A percentile compares a stretch with the other conserved stretches of the same genome.
These are phyloP conservation scores for Podilymbus podiceps DNA, from an alignment of 2,113 vertebrate species.

Conservation along the genomic window DNA sequence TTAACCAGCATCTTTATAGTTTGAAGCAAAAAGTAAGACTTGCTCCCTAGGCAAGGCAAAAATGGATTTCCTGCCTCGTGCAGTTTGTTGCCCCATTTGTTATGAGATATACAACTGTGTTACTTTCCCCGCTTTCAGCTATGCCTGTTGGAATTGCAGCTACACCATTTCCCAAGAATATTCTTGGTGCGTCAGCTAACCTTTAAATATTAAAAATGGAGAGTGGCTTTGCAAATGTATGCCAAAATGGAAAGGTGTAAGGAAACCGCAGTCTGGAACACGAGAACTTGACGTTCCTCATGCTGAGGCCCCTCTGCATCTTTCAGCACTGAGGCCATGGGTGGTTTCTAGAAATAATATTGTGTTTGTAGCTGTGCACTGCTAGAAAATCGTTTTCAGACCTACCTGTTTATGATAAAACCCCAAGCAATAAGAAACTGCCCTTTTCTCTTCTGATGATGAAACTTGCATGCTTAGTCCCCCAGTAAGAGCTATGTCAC, in stretches of 20 bases:
- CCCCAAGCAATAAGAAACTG: neutral
- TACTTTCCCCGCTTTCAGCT: neutral
- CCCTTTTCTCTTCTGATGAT: neutral
- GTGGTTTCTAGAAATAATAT: slow-evolving; percentile 70
- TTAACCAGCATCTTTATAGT: slow-evolving; percentile 32
- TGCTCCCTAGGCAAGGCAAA: neutral
- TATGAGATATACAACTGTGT: neutral
- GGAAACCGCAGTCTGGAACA: slow-evolving; percentile 58
- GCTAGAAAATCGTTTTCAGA: slow-evolving; percentile 30
- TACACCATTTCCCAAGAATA: slow-evolving; percentile 30
- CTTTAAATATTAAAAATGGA: slow-evolving; percentile 59
- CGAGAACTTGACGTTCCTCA: slow-evolving; percentile 22
- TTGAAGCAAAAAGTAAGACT: slow-evolving; percentile 4
- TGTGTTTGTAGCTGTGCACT: slow-evolving; percentile 34
- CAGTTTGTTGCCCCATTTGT: neutral
- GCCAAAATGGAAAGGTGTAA: slow-evolving; percentile 65
- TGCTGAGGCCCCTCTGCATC: slow-evolving; percentile 48
- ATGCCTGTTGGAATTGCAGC: neutral
- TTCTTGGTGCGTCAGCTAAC: slow-evolving; percentile 39
- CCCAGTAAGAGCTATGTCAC: neutral
- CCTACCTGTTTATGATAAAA: slow-evolving; percentile 37
- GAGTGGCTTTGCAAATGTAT: slow-evolving; percentile 41
- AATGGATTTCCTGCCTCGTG: slow-evolving; percentile 33
- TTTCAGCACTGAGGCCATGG: slow-evolving; percentile 46
- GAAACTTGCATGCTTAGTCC: neutral